These are phyloP conservation scores for Neomorphus geoffroyi DNA, from an alignment of 2,797 vertebrate species.

Conservation along the genomic window DNA sequence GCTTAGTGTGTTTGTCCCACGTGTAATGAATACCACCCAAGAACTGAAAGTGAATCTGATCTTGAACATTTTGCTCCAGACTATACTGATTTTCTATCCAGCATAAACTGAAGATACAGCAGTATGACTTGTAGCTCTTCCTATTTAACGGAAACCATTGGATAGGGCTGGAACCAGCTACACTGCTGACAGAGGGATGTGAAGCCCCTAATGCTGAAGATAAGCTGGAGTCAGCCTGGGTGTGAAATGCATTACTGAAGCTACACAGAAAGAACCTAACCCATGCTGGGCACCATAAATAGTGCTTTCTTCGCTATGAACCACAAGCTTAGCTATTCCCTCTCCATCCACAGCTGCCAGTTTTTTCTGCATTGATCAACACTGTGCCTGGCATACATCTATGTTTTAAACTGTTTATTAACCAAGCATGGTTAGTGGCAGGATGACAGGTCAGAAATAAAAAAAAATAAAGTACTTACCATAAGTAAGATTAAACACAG, in stretches of 20 bases:
- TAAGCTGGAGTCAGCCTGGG: background rate
- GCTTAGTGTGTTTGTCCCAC: background rate
- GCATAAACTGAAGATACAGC: background rate
- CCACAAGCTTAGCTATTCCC: background rate
- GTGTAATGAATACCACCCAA: background rate
- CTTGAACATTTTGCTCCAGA: background rate
- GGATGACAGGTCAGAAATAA: background rate
- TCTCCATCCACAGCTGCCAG: background rate
- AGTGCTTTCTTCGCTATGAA: background rate
- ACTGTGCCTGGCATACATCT: background rate
- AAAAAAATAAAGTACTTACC: conserved; percentile 67
- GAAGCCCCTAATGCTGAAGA: background rate
- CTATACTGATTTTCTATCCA: background rate
- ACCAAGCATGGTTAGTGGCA: background rate
- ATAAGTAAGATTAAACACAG: conserved; percentile 87
- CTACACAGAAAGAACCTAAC: background rate
- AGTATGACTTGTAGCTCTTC: background rate
- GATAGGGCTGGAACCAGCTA: background rate
- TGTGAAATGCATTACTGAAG: background rate
- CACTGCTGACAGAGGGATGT: background rate
- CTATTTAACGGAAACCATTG: background rate
- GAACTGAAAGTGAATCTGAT: background rate
- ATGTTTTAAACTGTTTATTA: background rate
- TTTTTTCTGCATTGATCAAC: background rate
- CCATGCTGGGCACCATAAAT: background rate